Conservation (phyloP, 2,113 vertebrate genomes). For the Aepyceros melampus region DNA sequence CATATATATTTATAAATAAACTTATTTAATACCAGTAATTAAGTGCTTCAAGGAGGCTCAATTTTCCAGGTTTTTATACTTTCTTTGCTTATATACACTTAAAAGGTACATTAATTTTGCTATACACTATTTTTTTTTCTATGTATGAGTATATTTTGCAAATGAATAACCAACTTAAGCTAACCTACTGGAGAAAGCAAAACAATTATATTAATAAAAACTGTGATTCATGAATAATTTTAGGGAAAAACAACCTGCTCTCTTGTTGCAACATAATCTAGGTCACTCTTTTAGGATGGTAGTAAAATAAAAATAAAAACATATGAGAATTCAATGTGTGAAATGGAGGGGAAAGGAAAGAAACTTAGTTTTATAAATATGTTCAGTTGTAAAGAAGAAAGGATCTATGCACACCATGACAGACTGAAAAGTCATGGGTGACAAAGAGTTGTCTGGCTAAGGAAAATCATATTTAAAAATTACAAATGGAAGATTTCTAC, state of each 20-base stretch:
- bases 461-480: not conserved
- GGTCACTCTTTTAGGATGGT: not conserved
- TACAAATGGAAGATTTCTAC: not conserved
- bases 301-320: constrained; percentile 4
- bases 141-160: not conserved
- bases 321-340: not conserved
- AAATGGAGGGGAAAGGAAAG: not conserved
- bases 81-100: not conserved
- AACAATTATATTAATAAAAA: not conserved
- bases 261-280: not conserved
- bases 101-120: not conserved
- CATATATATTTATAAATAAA: not conserved
- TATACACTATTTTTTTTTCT: not conserved
- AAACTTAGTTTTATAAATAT: not conserved
- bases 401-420: not conserved
- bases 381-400: not conserved
- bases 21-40: not conserved
- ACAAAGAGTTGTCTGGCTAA: not conserved
- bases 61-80: not conserved
- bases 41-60: not conserved
- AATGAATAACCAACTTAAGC: not conserved
- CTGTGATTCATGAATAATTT: not conserved
- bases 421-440: not conserved
- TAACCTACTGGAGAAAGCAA: not conserved
- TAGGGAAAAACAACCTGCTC: not conserved